These are phyloP conservation scores for Crambe crambe DNA, from an alignment of 37 sponge, comb jelly and placozoan genomes.

Conservation along the genomic window DNA sequence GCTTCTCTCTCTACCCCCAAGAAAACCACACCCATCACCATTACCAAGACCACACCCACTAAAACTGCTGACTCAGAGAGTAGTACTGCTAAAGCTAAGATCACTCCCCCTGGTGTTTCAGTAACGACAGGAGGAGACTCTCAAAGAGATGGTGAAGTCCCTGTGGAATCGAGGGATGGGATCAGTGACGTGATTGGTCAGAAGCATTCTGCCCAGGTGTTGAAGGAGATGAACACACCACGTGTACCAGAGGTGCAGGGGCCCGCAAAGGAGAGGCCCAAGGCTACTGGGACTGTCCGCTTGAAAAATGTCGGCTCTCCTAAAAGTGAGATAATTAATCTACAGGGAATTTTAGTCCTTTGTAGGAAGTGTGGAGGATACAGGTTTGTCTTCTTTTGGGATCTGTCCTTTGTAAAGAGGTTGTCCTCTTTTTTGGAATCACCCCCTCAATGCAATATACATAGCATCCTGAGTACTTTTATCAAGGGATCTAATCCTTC, in stretches of 20 bases:
- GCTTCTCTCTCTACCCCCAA: background rate
- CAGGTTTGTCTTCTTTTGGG: too few species aligned
- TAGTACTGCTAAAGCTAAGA: background rate
- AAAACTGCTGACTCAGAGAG: background rate
- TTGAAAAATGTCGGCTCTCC: conserved; percentile 2
- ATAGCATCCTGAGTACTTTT: too few species aligned
- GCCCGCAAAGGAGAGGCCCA: background rate
- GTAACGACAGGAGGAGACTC: background rate
- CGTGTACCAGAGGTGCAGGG: background rate
- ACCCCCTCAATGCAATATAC: too few species aligned
- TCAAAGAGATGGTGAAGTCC: background rate
- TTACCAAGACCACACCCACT: background rate
- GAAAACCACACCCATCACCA: background rate
- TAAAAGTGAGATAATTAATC: background rate
- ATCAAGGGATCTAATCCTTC: too few species aligned
- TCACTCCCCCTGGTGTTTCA: background rate
- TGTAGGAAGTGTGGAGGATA: too few species aligned
- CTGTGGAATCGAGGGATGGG: background rate
- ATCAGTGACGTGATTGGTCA: conserved; percentile 2
- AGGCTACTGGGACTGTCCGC: background rate
- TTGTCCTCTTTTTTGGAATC: too few species aligned
- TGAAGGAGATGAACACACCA: conserved; percentile 1
- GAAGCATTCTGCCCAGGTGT: background rate
- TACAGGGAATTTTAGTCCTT: too few species aligned
- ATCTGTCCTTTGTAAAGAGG: too few species aligned